A percentile compares a stretch with the other conserved stretches of the same genome.
These are phyloP conservation scores for Aphaenogaster floridana DNA, from an alignment of 1,140 invertebrate genomes.

Conservation along the genomic window DNA sequence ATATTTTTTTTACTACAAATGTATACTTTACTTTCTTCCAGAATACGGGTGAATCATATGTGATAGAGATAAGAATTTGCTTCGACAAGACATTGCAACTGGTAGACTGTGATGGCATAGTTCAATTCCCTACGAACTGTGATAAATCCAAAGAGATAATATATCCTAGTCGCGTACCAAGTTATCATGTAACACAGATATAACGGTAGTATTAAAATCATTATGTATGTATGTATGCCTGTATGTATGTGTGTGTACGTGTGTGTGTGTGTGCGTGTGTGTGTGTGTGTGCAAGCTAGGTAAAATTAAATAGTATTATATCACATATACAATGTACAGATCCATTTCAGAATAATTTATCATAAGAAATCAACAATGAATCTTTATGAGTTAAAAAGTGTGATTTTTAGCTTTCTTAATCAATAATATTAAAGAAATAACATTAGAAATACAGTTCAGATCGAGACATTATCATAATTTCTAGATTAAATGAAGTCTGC, in stretches of 20 bases:
- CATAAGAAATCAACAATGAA: slow-evolving; percentile 31
- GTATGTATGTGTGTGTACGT: neutral
- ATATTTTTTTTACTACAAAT: neutral
- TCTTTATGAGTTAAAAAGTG: slow-evolving; percentile 11
- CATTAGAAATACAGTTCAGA: slow-evolving; percentile 10
- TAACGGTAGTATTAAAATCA: slow-evolving; percentile 38
- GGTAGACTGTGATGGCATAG: slow-evolving; percentile 88
- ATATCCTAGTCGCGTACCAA: slow-evolving; percentile 87
- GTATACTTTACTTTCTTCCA: slow-evolving; percentile 68
- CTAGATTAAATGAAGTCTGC: slow-evolving; percentile 4
- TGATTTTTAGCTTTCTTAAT: neutral
- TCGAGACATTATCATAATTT: slow-evolving; percentile 1
- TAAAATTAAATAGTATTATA: slow-evolving; percentile 35
- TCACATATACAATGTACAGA: neutral
- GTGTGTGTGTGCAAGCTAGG: neutral
- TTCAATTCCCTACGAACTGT: slow-evolving; percentile 89
- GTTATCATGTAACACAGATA: slow-evolving; percentile 24
- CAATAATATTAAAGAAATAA: slow-evolving; percentile 21
- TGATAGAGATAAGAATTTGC: slow-evolving; percentile 88
- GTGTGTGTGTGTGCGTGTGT: neutral
- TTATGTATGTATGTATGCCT: neutral
- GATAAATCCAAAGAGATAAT: slow-evolving; percentile 86
- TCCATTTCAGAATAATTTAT: neutral
- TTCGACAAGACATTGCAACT: slow-evolving; percentile 89
- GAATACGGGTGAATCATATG: slow-evolving; percentile 87